Conservation (phyloP, 2,113 vertebrate species). For the Eolophus roseicapilla region DNA sequence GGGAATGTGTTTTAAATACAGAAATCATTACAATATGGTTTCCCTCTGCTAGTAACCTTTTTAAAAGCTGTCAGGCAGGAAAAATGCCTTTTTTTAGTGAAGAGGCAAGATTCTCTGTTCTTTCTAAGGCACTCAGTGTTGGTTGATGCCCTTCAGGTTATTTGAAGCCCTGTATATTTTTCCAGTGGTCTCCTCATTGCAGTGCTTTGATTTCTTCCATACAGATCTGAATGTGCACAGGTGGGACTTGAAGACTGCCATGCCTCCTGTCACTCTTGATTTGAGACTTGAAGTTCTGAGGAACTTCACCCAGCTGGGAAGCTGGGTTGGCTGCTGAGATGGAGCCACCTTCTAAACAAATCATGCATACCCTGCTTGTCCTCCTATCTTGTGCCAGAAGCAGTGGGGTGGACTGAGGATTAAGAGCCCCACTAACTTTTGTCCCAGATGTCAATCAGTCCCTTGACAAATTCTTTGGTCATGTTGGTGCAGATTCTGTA, state of each 20-base stretch:
- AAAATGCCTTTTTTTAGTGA: background rate
- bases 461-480: background rate
- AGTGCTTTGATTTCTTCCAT: background rate
- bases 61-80: background rate
- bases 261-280: background rate
- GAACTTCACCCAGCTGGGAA: background rate
- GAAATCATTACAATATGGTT: background rate
- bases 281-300: background rate
- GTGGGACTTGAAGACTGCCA: background rate
- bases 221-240: accelerated
- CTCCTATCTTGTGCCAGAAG: background rate
- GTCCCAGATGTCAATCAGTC: background rate
- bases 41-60: background rate
- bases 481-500: background rate
- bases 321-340: background rate
- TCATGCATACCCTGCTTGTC: background rate
- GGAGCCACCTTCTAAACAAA: background rate
- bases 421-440: background rate
- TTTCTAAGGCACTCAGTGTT: background rate
- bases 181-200: background rate
- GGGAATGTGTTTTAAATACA: background rate
- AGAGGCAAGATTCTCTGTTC: background rate
- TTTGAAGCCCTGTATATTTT: background rate
- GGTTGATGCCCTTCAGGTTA: background rate
- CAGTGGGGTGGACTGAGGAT: background rate